phyloP scores from a whole-genome alignment of 1,140 invertebrate genomes.

The Hestina assimilis region DNA sequence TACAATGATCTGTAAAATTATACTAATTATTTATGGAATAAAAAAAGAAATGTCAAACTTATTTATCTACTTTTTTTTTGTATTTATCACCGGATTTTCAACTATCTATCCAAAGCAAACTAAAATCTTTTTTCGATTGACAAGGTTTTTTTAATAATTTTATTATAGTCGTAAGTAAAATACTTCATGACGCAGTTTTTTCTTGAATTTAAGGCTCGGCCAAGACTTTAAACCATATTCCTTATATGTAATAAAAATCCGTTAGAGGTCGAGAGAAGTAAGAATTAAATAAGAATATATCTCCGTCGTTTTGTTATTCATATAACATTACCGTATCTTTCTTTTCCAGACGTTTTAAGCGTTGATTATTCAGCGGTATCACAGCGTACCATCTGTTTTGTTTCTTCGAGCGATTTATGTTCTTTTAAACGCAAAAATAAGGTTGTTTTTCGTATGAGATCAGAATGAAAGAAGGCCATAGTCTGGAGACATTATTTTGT shows the following conservation, averaged over 20 bases:
- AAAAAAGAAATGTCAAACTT: too few relatives aligned
- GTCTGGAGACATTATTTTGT: slow-evolving; percentile 74
- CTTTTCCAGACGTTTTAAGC: slow-evolving; percentile 76
- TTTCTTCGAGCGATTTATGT: slow-evolving; percentile 34
- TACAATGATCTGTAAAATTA: too few relatives aligned
- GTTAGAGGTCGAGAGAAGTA: slow-evolving; percentile 56
- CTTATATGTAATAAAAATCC: neutral
- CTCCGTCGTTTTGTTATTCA: slow-evolving; percentile 76
- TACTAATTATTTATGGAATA: too few relatives aligned
- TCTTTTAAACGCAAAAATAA: slow-evolving; percentile 40
- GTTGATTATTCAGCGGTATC: slow-evolving; percentile 77
- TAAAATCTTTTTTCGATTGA: too few relatives aligned
- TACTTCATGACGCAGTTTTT: too few relatives aligned
- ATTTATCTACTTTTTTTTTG: too few relatives aligned
- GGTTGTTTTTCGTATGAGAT: slow-evolving; percentile 40
- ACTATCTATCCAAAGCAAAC: too few relatives aligned
- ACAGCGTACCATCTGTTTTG: slow-evolving; percentile 60
- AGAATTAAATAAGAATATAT: slow-evolving; percentile 74
- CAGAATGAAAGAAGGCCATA: slow-evolving; percentile 50
- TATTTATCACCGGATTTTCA: too few relatives aligned
- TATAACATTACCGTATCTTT: slow-evolving; percentile 77
- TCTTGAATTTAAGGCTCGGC: too few relatives aligned
- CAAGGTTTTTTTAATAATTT: too few relatives aligned
- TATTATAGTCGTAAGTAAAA: neutral
- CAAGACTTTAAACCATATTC: neutral